Percentiles rank a stretch among this genome's conserved stretches.
phyloP scores from a whole-genome alignment of 2,888 invertebrate genomes.

The Euzophera pinguis region DNA sequence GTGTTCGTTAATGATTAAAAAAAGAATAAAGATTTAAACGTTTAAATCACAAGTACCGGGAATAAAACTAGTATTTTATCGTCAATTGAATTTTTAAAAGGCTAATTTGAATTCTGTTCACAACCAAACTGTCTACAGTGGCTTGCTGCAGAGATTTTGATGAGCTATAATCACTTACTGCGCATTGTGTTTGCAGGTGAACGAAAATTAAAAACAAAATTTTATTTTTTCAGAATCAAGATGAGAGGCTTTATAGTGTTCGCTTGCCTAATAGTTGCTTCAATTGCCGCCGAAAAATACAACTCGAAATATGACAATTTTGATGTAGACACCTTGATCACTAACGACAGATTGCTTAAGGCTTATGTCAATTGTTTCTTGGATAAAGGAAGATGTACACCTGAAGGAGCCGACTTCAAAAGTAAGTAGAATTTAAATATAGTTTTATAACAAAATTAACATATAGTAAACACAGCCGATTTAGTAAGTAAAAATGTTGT shows the following conservation, averaged over 20 bases:
- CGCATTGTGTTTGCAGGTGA: conserved; percentile 27
- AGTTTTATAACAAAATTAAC: background rate
- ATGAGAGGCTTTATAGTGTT: conserved; percentile 58
- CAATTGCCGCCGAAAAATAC: conserved; percentile 74
- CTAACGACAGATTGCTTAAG: conserved; percentile 84
- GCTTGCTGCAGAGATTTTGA: conserved; percentile 36
- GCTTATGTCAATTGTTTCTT: conserved; percentile 87
- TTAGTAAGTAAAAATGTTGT: too few species aligned
- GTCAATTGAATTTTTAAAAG: conserved; percentile 20
- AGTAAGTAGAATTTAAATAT: conserved; percentile 70
- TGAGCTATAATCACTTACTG: conserved; percentile 39
- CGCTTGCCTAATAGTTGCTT: conserved; percentile 51
- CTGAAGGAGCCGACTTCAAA: conserved; percentile 86
- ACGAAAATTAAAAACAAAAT: conserved; percentile 1
- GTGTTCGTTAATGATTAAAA: too few species aligned
- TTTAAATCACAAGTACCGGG: too few species aligned
- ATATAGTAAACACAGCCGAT: too few species aligned
- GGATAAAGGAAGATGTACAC: conserved; percentile 83
- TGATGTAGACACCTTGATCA: conserved; percentile 84
- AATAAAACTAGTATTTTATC: conserved; percentile 1
- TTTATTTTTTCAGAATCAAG: conserved; percentile 31
- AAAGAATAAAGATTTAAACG: too few species aligned
- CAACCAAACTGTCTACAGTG: conserved; percentile 41
- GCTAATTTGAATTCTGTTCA: conserved; percentile 45
- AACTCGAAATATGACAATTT: conserved; percentile 86